Percentiles rank a stretch among this genome's conserved stretches.
Evolutionary conservation across 2,797 vertebrate genomes (phyloP).

Genomic region (Enteromius radiatus): DNA sequence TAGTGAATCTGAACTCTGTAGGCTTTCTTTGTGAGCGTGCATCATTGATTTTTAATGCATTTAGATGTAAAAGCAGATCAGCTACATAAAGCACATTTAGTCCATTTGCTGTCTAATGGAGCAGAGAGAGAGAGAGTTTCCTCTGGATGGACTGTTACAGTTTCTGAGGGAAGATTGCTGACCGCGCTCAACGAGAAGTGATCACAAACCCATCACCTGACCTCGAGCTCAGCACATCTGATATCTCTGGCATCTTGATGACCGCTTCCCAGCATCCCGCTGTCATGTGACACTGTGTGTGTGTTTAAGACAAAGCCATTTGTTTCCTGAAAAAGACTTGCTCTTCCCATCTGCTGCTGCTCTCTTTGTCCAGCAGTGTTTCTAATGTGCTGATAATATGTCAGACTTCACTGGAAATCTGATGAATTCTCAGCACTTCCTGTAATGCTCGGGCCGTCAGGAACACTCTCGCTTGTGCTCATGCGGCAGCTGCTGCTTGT

Average conservation of each 20-base stretch:
- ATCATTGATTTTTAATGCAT: constrained; percentile 49
- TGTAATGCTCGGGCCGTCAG: constrained; percentile 5
- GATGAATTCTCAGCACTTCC: neutral
- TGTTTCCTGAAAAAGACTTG: constrained; percentile 3
- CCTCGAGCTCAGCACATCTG: constrained; percentile 10
- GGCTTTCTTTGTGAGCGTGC: constrained; percentile 7
- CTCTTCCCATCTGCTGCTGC: neutral
- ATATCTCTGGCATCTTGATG: constrained; percentile 15
- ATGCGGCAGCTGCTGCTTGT: constrained; percentile 12
- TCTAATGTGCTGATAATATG: constrained; percentile 5
- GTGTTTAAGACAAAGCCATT: neutral
- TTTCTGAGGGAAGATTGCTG: constrained; percentile 39
- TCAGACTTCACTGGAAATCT: neutral
- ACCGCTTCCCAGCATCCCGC: constrained; percentile 24
- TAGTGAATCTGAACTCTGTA: neutral
- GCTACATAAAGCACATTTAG: constrained; percentile 49
- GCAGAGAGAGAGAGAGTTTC: constrained; percentile 13
- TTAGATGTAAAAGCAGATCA: constrained; percentile 55
- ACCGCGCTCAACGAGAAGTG: neutral
- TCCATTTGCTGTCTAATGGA: constrained; percentile 55
- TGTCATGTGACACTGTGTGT: neutral
- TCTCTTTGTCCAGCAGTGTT: neutral
- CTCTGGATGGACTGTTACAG: constrained; percentile 1
- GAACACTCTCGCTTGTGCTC: neutral
- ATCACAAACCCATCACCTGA: constrained; percentile 14